Percentiles rank a stretch among this genome's conserved stretches.
Conservation (phyloP, 64 coral and sea anemone genomes). For the Stichodactyla mertensii region DNA sequence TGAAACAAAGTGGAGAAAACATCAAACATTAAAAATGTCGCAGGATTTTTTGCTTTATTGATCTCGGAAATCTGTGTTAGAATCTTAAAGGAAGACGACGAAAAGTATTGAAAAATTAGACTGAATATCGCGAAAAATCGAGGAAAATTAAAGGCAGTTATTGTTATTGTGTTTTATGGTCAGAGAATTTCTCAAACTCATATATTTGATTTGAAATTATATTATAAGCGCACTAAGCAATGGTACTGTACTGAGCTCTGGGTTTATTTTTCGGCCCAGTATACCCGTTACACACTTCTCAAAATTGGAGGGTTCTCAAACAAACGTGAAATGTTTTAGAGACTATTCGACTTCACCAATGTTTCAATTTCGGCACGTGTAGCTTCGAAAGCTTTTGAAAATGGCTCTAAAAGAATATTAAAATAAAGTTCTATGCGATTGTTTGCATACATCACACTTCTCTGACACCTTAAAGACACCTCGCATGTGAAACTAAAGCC, state of each 20-base stretch:
- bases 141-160: not conserved
- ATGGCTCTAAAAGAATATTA: conserved; percentile 12
- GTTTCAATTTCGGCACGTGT: conserved; percentile 19
- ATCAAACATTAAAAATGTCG: no score
- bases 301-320: not conserved
- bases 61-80: not conserved
- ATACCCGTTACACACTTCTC: not conserved
- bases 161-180: not conserved
- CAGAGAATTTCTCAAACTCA: no score
- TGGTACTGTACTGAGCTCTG: no score
- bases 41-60: no score
- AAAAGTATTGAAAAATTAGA: not conserved
- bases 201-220: no score
- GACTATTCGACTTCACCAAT: not conserved
- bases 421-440: not conserved
- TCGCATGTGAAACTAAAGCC: not conserved
- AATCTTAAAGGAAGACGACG: not conserved
- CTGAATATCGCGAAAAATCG: not conserved
- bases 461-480: not conserved
- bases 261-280: no score
- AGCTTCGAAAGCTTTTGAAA: not conserved
- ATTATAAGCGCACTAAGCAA: no score
- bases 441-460: not conserved
- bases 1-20: no score
- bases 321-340: not conserved